Conservation (phyloP, 2,113 vertebrate species). For the Sylvilagus bachmani region DNA sequence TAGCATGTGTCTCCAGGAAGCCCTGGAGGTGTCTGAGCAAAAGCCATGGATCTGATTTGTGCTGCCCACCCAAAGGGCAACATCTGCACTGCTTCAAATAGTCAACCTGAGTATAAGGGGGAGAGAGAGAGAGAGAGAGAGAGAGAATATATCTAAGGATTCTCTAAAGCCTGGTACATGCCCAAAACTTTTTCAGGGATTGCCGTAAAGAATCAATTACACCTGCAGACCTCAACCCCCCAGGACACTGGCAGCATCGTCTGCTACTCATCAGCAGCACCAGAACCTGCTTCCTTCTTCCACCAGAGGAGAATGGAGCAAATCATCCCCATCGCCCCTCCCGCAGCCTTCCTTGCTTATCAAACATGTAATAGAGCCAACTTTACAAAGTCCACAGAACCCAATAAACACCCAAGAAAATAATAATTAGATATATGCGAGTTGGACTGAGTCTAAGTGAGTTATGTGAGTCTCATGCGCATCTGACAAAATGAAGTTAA, state of each 20-base stretch:
- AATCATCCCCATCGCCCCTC: neutral
- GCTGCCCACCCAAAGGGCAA: neutral
- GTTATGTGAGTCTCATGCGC: neutral
- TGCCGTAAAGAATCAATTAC: neutral
- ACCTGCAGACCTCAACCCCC: neutral
- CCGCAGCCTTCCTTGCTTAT: neutral
- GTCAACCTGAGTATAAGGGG: neutral
- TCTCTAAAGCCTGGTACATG: neutral
- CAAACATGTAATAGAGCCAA: neutral
- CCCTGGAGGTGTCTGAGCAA: neutral
- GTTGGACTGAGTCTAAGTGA: neutral
- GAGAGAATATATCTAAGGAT: neutral
- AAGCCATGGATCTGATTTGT: neutral
- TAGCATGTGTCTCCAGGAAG: neutral
- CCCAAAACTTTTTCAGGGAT: neutral
- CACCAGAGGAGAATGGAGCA: rapidly evolving
- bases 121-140: no score
- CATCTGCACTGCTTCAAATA: neutral
- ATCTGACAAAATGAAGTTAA: constrained; percentile 51
- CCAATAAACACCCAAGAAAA: constrained; percentile 47
- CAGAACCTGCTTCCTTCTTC: neutral
- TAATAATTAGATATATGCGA: neutral
- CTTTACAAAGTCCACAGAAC: neutral
- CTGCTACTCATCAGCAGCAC: neutral
- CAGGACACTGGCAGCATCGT: neutral